Evolutionary conservation across 2,888 invertebrate species (phyloP).

Genomic region (Limnephilus lunatus): DNA sequence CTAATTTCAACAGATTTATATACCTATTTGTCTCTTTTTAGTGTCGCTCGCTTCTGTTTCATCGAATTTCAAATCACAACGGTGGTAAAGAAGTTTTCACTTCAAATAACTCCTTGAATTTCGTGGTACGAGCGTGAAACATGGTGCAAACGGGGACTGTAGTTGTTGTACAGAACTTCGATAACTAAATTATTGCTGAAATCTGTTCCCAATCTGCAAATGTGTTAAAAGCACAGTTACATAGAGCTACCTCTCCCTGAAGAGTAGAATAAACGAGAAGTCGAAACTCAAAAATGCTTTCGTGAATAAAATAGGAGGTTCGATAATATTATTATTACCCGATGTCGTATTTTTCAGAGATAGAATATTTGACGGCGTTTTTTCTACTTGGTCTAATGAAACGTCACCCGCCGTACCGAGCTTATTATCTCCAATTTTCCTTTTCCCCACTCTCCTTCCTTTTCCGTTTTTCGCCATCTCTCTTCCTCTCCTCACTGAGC

Average conservation of each 20-base stretch:
- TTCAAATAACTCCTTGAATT: too few species aligned
- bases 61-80: too few species aligned
- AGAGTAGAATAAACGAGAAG: not conserved
- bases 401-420: constrained; percentile 30
- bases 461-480: not conserved
- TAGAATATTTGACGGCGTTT: constrained; percentile 29
- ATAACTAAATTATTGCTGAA: not conserved
- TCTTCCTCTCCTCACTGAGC: not conserved
- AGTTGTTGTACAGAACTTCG: not conserved
- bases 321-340: not conserved
- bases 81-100: too few species aligned
- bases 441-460: not conserved
- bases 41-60: too few species aligned
- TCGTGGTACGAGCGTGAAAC: too few species aligned
- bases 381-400: constrained; percentile 38
- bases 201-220: not conserved
- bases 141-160: too few species aligned
- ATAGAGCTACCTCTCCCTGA: not conserved
- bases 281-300: not conserved
- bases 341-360: constrained; percentile 24
- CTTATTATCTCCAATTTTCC: constrained; percentile 56
- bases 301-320: not conserved
- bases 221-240: not conserved
- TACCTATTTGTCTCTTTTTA: too few species aligned
- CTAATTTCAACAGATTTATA: too few species aligned